These are phyloP conservation scores for Stictocephala bisonia DNA, from an alignment of 2,888 invertebrate genomes.

Conservation along the genomic window DNA sequence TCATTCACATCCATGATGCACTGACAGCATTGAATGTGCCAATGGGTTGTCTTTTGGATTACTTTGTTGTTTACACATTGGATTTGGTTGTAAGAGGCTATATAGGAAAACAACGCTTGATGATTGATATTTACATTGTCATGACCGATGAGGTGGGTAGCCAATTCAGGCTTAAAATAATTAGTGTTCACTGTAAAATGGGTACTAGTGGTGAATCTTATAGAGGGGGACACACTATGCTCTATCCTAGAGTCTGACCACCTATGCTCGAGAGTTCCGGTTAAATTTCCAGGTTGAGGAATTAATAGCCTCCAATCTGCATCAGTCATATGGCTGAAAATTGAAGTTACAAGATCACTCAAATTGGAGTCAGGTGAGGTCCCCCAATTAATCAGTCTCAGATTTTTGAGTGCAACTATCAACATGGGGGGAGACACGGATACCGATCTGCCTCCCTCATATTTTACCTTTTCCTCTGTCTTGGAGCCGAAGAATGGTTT, in stretches of 20 bases:
- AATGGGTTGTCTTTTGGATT: too few species aligned
- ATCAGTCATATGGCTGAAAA: not conserved
- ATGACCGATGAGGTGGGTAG: too few species aligned
- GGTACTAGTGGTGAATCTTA: not conserved
- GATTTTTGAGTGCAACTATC: not conserved
- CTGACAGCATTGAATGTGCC: too few species aligned
- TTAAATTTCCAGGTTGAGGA: not conserved
- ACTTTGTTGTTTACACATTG: too few species aligned
- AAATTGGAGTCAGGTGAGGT: not conserved
- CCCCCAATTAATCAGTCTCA: not conserved
- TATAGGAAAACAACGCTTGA: too few species aligned
- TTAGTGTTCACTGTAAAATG: too few species aligned
- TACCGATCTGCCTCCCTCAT: slow-evolving; percentile 11
- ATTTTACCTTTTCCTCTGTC: not conserved
- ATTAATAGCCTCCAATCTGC: not conserved
- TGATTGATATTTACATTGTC: too few species aligned
- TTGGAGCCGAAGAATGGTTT: not conserved
- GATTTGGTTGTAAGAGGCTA: too few species aligned
- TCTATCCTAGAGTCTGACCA: not conserved
- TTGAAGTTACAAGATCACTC: not conserved
- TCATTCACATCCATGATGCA: too few species aligned
- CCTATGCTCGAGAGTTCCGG: slow-evolving; percentile 7
- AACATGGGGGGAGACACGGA: not conserved
- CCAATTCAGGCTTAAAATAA: too few species aligned
- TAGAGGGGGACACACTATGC: not conserved